Evolutionary conservation across 2,888 invertebrate species (phyloP), one percentile per base, ranked within the genome.

Genomic region (Gari tellinella): DNA sequence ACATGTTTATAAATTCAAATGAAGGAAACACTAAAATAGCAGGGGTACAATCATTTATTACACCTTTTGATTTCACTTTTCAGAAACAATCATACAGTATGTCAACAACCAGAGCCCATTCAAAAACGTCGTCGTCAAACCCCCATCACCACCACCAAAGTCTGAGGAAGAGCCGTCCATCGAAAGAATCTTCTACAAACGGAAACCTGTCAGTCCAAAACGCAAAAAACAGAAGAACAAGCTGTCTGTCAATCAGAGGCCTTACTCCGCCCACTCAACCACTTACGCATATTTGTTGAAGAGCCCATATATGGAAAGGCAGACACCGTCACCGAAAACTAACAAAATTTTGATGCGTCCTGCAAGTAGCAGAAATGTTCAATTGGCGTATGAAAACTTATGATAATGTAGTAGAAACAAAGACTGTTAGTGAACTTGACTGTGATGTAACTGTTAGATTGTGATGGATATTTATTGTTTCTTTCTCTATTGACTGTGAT

Each of bases 261-360:
- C 90, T 3, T 90, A 84, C 65, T 90, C 90, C 2, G 90, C 90
- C 15, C 84, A 84, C n/a, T 74, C 83, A 3, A 78, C 79, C 21
- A 76, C 75, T 10, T 77, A 80, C 38, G 76, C 82, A 43, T 80
- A 80, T 8, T 61, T 86, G 48, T 78, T 86, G 48, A 83, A 84
- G 43, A 87, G 87, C 67, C 88, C 88, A 0, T 88, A 88, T 70
- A 81, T 87, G 72, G 85, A 86, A 25, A 76, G 85, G 21, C 84
- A 83, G 25, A 82, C 84, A 8, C 83, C 84, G 2, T 81, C 84
- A 19, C 84, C 86, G 12, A 82, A 80, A 68, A 76, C 81, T 15
- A 78, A 81, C 26, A 82, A 82, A 40, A 68, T 81, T 40, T 72
- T 85, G 52, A 74, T 85, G 63, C 66, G 81, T 21, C 85, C 84